phyloP scores from a whole-genome alignment of 2,888 invertebrate species.

The Xiphydria camelus region DNA sequence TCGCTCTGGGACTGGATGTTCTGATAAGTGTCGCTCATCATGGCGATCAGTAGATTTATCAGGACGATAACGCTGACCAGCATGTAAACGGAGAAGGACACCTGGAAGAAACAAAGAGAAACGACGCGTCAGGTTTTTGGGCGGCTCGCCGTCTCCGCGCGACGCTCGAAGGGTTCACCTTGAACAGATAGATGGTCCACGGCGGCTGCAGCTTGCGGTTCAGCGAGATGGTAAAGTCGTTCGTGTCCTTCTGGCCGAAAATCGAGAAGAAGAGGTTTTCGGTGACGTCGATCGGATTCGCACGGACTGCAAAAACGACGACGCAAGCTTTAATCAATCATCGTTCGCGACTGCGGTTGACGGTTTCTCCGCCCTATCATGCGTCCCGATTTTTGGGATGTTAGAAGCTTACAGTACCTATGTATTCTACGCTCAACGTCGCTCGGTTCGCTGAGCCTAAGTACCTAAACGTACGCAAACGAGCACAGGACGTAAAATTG shows the following conservation, averaged over 20 bases:
- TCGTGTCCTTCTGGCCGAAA: conserved; percentile 90
- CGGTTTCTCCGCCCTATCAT: no score
- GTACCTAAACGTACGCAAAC: no score
- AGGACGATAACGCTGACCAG: conserved; percentile 98
- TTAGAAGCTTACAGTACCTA: no score
- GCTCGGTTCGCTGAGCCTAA: no score
- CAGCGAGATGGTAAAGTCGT: conserved; percentile 59
- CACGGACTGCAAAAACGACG: conserved; percentile 72
- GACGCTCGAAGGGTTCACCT: no score
- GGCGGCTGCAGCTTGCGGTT: conserved; percentile 66
- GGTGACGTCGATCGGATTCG: conserved; percentile 90
- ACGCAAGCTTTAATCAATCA: neutral
- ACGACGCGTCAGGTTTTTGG: no score
- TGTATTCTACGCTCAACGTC: no score
- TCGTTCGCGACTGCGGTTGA: no score
- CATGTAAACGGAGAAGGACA: conserved; percentile 93
- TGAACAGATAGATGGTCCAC: conserved; percentile 86
- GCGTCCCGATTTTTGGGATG: no score
- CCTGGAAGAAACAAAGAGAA: conserved; percentile 26
- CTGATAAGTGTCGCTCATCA: conserved; percentile 99
- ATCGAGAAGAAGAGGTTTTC: conserved; percentile 98
- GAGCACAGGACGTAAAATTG: no score
- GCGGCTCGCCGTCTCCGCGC: no score
- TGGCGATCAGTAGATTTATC: conserved; percentile 99
- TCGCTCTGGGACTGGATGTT: conserved; percentile 86